A percentile compares a stretch with the other conserved stretches of the same genome.
Conservation (phyloP, 2,888 invertebrate species). For the Cremastobaeus sp. region DNA sequence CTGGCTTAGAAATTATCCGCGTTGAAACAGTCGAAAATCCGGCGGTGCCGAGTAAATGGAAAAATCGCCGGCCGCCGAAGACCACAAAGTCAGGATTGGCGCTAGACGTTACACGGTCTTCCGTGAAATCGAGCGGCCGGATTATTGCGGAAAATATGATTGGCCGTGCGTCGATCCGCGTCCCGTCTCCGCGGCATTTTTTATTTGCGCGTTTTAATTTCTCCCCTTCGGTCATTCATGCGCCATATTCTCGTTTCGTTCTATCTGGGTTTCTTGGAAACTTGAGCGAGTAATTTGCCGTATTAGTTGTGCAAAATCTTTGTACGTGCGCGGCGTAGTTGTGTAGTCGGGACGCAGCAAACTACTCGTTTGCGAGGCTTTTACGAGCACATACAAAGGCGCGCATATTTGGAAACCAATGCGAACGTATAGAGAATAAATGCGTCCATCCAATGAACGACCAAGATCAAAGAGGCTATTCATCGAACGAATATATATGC, state of each 20-base stretch:
- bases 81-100: no score
- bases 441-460: conserved; percentile 64
- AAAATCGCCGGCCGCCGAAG: no score
- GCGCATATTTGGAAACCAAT: conserved; percentile 60
- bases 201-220: no score
- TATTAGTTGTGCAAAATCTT: conserved; percentile 58
- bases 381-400: conserved; percentile 39
- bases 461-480: conserved; percentile 74
- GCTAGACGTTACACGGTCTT: no score
- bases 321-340: conserved; percentile 29
- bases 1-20: no score
- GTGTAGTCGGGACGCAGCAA: conserved; percentile 30
- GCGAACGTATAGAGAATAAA: conserved; percentile 56
- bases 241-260: conserved; percentile 26
- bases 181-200: no score
- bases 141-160: no score
- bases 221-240: conserved; percentile 11
- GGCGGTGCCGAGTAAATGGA: no score
- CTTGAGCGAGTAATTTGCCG: conserved; percentile 51
- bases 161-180: conserved; percentile 57
- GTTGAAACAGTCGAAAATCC: no score
- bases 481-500: conserved; percentile 66
- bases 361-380: conserved; percentile 56
- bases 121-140: no score
- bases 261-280: conserved; percentile 40